These are phyloP conservation scores for Falco naumanni DNA, from an alignment of 2,797 vertebrate species.

Conservation along the genomic window DNA sequence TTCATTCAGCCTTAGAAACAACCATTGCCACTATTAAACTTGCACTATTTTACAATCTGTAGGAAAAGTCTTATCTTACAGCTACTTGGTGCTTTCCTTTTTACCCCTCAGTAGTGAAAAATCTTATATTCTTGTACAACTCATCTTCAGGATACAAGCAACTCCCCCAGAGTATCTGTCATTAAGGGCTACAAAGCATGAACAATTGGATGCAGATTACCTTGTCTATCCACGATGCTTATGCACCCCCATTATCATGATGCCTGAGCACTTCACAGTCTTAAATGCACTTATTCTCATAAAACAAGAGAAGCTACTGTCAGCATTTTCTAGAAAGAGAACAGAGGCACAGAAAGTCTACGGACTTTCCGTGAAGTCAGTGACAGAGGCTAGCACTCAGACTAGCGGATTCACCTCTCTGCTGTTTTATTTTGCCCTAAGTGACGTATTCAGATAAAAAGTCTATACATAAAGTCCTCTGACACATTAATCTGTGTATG, in stretches of 20 bases:
- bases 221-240: not conserved
- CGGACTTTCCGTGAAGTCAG: not conserved
- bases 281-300: slow-evolving; percentile 26
- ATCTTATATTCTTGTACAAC: not conserved
- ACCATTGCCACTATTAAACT: not conserved
- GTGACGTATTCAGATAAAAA: not conserved
- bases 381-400: not conserved
- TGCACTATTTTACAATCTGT: not conserved
- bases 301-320: not conserved
- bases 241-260: slow-evolving; percentile 15
- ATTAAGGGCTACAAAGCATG: slow-evolving; percentile 58
- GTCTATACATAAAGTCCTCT: not conserved
- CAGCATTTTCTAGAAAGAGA: slow-evolving; percentile 18
- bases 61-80: not conserved
- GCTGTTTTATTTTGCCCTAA: not conserved
- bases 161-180: not conserved
- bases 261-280: slow-evolving; percentile 6
- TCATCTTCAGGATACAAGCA: slow-evolving; percentile 16
- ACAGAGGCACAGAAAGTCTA: not conserved
- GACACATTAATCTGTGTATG: not conserved
- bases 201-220: slow-evolving; percentile 48
- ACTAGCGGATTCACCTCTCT: not conserved
- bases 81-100: not conserved
- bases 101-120: not conserved
- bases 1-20: not conserved